Evolutionary conservation across 2,113 vertebrate species (phyloP), one percentile per base, ranked within the genome.

Genomic region (Tyrannus savana): DNA sequence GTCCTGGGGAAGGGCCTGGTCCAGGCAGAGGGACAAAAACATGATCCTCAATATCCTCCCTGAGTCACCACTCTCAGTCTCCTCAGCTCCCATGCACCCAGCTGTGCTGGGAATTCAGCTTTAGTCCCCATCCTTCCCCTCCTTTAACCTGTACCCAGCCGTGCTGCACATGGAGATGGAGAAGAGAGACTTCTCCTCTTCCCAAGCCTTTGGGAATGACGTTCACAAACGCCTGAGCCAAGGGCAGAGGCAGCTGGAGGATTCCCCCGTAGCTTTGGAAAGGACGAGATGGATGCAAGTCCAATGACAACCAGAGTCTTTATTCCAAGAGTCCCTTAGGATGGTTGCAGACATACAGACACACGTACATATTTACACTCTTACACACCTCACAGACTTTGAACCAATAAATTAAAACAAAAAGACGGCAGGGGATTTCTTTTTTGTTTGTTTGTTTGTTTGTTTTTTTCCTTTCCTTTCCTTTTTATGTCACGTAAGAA

Each of bases 361-460:
- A 97, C 97, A 98, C 97, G 71, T 97, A 98, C 97, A 96, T 98
- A 98, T 98, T 97, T 98, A 98, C 98, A 98, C 94, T 98, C 97
- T 97, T 96, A 98, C 97, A 95, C 95, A 98, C 87, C 97, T 98
- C 97, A 98, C 94, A 66, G 97, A 98, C 97, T 95, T 97, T 96
- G 96, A 97, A 97, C 95, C 97, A 98, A 98, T 98, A 98, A 98
- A 98, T 98, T 98, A 98, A 98, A 98, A 97, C 97, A 98, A 97
- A 96, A 97, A 96, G 60, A 75, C 42, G 73, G 74, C 0, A 4
- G 31, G 25, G 21, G 3, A 19, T 24, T 78, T 47, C 28, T 27
- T 3, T 17, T 19, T 37, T 37, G 37, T 47, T 21, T 6, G n/a
- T 24, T 42, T 37, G 95, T 41, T 41, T 41, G 39, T 41, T 12